Evolutionary conservation across 2,113 vertebrate species (phyloP), one percentile per base, ranked within the genome.

Genomic region (Haplotaxodon microlepis): DNA sequence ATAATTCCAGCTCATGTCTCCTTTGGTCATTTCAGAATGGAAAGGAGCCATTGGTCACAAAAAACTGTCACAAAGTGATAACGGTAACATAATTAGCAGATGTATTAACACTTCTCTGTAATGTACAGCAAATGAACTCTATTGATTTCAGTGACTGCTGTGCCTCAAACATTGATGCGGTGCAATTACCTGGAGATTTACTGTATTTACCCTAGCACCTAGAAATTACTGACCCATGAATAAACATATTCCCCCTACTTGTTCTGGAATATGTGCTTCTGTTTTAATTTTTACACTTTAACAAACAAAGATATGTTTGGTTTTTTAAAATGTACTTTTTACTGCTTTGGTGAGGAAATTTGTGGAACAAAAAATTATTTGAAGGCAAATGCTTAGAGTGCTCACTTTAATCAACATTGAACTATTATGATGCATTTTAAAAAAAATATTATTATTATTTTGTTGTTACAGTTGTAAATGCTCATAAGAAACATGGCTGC

Each of bases 161-260:
- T 86, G 9, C 24, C 82, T 63, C 45, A 19, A 31, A 29, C 21
- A 0, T 27, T 3, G 4, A 84, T 81, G 4, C 12, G 50, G 29
- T 86, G 61, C 17, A 76, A 29, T 71, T 83, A 84, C 81, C 84
- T 83, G 17, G 36, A 85, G 1, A 29, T 38, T 78, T 81, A 10
- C 2, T 89, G 80, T 89, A 59, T 24, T 89, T 61, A 57, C 14
- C n/a, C 8, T 71, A 38, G n/a, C n/a, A 59, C 42, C n/a, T 73
- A 81, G 3, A 83, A 79, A 79, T 83, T 3, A 89, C 82, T 87
- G 85, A 92, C 80, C 63, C 88, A 57, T 86, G 13, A 94, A 92
- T 92, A 93, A 90, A 92, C 27, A 16, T 82, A 27, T 42, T 50
- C 12, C n/a, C 40, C 9, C 76, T 29, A 36, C 27, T 53, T n/a